These are phyloP conservation scores for Alosa alosa DNA, from an alignment of 2,113 vertebrate species.

Conservation along the genomic window DNA sequence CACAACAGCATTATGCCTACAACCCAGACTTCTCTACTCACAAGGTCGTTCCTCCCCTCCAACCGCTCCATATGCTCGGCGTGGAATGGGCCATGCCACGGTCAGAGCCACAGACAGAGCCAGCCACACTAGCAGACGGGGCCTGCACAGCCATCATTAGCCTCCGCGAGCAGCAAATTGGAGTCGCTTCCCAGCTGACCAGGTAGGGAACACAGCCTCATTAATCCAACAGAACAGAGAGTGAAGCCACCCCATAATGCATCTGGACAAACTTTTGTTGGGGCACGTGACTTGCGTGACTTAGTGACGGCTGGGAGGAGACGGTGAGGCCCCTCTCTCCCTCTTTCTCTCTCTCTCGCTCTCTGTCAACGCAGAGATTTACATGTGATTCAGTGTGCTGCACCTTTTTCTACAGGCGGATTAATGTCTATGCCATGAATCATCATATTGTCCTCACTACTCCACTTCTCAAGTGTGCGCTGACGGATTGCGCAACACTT, in stretches of 20 bases:
- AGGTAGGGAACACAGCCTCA: conserved; percentile 22
- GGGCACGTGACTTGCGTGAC: conserved; percentile 24
- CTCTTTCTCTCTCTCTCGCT: too few species aligned
- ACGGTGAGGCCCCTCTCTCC: not conserved
- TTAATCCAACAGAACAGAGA: conserved; percentile 38
- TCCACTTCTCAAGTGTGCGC: not conserved
- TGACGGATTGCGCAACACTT: not conserved
- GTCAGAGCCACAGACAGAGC: conserved; percentile 22
- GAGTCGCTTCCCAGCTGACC: conserved; percentile 47
- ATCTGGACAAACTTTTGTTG: conserved; percentile 35
- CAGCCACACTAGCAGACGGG: conserved; percentile 22
- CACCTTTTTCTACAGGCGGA: conserved; percentile 5
- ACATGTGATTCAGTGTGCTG: not conserved
- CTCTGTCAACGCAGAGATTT: conserved; percentile 9
- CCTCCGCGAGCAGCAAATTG: conserved; percentile 36
- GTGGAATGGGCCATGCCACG: conserved; percentile 35
- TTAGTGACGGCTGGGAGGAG: not conserved
- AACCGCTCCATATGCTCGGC: conserved; percentile 38
- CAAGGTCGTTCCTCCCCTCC: conserved; percentile 30
- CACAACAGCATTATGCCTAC: not conserved
- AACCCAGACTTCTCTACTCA: not conserved
- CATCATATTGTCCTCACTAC: conserved; percentile 5
- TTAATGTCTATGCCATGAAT: conserved; percentile 29
- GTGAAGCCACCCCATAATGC: conserved; percentile 25
- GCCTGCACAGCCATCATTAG: conserved; percentile 48